phyloP scores from a whole-genome alignment of 2,113 vertebrate genomes.

The Gallinago paraguaiae region DNA sequence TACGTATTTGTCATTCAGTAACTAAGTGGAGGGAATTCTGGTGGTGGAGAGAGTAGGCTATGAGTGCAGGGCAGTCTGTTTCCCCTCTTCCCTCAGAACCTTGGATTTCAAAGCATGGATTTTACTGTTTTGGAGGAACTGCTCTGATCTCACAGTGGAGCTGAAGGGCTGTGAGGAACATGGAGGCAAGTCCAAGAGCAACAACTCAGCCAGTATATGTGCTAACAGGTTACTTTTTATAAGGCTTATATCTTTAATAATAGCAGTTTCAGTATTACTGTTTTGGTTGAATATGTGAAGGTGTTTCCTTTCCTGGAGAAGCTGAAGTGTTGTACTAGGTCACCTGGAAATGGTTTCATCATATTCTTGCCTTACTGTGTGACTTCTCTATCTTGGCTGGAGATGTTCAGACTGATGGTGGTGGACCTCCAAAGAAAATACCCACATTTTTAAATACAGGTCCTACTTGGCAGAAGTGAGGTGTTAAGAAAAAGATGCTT shows the following conservation, averaged over 20 bases:
- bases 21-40: background rate
- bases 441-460: background rate
- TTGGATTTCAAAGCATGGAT: background rate
- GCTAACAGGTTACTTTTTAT: background rate
- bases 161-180: background rate
- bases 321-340: background rate
- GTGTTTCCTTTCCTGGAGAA: background rate
- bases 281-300: background rate
- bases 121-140: background rate
- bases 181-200: background rate
- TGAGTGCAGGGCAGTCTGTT: background rate
- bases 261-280: background rate
- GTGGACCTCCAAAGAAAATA: background rate
- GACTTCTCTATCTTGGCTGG: background rate
- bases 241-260: background rate
- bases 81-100: too few species aligned
- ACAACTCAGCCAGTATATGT: background rate
- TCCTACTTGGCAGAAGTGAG: background rate
- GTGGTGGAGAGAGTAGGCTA: background rate
- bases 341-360: background rate
- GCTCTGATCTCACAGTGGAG: background rate
- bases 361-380: background rate
- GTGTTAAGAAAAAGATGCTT: background rate
- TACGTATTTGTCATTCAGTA: rapidly evolving
- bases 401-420: background rate